A percentile compares a stretch with the other conserved stretches of the same genome.
phyloP scores from a whole-genome alignment of 2,113 vertebrate species.

The Cynocephalus volans region DNA sequence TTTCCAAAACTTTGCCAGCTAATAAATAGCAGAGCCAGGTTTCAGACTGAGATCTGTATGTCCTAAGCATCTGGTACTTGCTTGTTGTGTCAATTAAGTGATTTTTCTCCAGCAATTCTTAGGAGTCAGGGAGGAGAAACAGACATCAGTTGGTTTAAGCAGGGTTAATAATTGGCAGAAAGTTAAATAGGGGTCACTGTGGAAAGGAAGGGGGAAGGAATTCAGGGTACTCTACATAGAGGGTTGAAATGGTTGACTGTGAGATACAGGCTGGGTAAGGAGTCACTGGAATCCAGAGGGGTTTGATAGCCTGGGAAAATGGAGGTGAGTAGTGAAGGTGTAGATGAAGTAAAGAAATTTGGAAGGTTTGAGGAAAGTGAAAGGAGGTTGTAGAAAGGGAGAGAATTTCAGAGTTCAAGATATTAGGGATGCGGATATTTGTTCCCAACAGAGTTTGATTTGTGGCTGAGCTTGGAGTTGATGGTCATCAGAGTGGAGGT shows the following conservation, averaged over 20 bases:
- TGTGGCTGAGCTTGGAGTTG: conserved; percentile 35
- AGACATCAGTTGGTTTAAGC: background rate
- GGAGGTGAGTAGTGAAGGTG: background rate
- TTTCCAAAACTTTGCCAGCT: background rate
- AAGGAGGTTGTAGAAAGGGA: background rate
- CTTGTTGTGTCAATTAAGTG: background rate
- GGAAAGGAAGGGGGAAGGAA: background rate
- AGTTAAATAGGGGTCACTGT: background rate
- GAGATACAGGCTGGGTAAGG: background rate
- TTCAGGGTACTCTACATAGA: background rate
- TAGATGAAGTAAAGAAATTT: background rate
- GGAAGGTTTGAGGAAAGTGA: background rate
- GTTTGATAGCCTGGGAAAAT: background rate
- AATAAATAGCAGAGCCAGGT: background rate
- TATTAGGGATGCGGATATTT: background rate
- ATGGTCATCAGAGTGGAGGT: background rate
- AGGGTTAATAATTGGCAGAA: background rate
- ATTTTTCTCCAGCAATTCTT: conserved; percentile 44
- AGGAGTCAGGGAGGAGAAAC: background rate
- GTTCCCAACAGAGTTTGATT: conserved; percentile 4
- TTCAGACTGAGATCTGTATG: background rate
- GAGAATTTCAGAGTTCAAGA: background rate
- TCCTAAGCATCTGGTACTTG: background rate
- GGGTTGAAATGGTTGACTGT: background rate
- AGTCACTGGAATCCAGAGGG: background rate